Evolutionary conservation across 2,797 vertebrate species (phyloP).

Genomic region (Dendrocincla tyrannina): DNA sequence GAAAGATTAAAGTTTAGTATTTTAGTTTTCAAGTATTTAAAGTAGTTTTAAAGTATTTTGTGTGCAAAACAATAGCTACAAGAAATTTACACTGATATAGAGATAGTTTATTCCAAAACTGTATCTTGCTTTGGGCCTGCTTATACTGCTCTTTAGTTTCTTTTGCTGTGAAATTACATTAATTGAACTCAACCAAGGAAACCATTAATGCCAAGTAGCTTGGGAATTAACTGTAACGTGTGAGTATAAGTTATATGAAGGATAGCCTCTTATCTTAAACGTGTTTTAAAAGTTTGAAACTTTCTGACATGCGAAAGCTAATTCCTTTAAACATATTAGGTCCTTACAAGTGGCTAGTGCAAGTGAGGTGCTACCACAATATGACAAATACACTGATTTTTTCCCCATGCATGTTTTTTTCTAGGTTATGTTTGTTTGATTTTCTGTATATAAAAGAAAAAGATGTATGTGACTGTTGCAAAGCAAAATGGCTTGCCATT

Average conservation of each 20-base stretch:
- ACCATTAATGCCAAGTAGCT: background rate
- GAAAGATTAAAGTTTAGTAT: background rate
- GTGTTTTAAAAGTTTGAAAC: background rate
- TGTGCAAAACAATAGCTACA: background rate
- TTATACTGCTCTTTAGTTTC: background rate
- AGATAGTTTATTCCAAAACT: background rate
- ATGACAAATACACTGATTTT: background rate
- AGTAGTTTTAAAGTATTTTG: background rate
- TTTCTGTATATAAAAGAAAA: background rate
- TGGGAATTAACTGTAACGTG: background rate
- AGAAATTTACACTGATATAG: background rate
- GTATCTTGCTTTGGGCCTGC: background rate
- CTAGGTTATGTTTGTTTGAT: background rate
- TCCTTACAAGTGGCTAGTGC: background rate
- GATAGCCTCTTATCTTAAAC: background rate
- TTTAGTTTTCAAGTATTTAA: background rate
- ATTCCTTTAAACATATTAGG: background rate
- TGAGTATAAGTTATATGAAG: background rate
- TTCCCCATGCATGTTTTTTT: accelerated
- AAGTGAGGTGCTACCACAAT: background rate
- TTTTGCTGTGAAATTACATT: background rate
- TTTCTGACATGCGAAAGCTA: background rate
- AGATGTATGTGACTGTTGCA: background rate
- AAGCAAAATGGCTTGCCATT: background rate
- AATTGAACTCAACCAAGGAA: background rate